Evolutionary conservation across 2,888 invertebrate species (phyloP), one percentile per base, ranked within the genome.

Genomic region (Cosmia trapezina): DNA sequence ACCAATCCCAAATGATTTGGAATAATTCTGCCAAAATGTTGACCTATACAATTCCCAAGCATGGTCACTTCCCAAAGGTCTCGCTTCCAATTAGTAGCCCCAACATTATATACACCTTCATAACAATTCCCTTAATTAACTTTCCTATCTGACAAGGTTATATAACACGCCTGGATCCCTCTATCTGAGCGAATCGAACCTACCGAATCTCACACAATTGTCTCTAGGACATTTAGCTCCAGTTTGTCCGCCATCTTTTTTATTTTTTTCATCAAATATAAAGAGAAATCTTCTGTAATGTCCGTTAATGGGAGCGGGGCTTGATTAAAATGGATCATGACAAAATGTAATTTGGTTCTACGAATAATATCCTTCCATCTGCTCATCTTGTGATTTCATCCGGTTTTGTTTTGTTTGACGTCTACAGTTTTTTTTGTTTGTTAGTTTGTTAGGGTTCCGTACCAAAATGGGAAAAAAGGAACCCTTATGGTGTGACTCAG

Each of bases 251-350:
- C 61, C 54, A 78, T 78, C 22, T 78, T 70, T 49, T 73, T 62
- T 76, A 60, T 33, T 81, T 84, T 86, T 87, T 86, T 86, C 87
- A 77, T 88, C 81, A 86, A 87, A 83, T 72, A 70, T 72, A 78
- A 74, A 86, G 75, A 83, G 83, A 82, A 84, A 85, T 85, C 78
- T 83, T 82, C 72, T 78, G 68, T 49, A 76, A 78, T 69, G 78
- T 69, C 43, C 73, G 83, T 83, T 89, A 89, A 89, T 89, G 80
- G 81, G 68, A 49, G 56, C 66, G 66, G 60, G 80, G 61, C 83
- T 86, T 89, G 88, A 89, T 89, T 88, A 89, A 87, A 89, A 83
- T 89, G 86, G 88, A 87, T 88, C 83, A 84, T 84, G 85, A 78
- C 83, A 70, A 72, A 72, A 82, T 84, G 83, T 86, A 88, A 88